Conservation (phyloP, 1,140 invertebrate genomes). For the Pseudobourletiella spinata region DNA sequence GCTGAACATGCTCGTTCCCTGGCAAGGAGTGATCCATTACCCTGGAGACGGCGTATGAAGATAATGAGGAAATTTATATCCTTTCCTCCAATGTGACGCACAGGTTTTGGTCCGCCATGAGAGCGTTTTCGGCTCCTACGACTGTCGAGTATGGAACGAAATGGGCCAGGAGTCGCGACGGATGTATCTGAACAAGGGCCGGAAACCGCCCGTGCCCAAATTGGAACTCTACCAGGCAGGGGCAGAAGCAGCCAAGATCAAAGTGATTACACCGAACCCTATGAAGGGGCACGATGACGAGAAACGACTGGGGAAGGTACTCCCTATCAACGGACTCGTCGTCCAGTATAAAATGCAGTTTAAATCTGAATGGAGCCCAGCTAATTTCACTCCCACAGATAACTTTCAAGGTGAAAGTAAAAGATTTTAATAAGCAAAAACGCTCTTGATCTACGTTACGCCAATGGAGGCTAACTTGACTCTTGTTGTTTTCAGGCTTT, state of each 20-base stretch:
- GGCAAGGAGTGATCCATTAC: too few relatives aligned
- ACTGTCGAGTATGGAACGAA: conserved; percentile 30
- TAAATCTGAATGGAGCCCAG: conserved; percentile 28
- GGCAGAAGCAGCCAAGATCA: neutral
- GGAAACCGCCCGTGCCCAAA: conserved; percentile 27
- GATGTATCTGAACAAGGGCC: conserved; percentile 22
- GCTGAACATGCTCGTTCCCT: too few relatives aligned
- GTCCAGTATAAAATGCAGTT: conserved; percentile 36
- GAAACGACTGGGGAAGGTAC: conserved; percentile 17
- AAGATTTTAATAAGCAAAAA: too few relatives aligned
- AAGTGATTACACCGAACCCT: conserved; percentile 1
- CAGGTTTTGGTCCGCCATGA: conserved; percentile 27
- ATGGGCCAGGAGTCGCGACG: conserved; percentile 17
- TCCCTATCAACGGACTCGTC: conserved; percentile 28
- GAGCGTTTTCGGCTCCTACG: conserved; percentile 27
- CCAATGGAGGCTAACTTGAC: neutral
- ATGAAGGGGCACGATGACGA: conserved; percentile 24
- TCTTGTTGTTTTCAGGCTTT: conserved; percentile 20
- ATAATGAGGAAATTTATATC: too few relatives aligned
- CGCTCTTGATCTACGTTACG: too few relatives aligned
- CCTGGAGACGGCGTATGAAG: too few relatives aligned
- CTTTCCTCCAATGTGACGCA: too few relatives aligned
- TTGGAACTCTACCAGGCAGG: neutral
- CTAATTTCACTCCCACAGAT: conserved; percentile 18
- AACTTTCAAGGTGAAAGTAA: neutral